These are phyloP conservation scores for Cherax quadricarinatus DNA, from an alignment of 1,140 invertebrate genomes.

Conservation along the genomic window DNA sequence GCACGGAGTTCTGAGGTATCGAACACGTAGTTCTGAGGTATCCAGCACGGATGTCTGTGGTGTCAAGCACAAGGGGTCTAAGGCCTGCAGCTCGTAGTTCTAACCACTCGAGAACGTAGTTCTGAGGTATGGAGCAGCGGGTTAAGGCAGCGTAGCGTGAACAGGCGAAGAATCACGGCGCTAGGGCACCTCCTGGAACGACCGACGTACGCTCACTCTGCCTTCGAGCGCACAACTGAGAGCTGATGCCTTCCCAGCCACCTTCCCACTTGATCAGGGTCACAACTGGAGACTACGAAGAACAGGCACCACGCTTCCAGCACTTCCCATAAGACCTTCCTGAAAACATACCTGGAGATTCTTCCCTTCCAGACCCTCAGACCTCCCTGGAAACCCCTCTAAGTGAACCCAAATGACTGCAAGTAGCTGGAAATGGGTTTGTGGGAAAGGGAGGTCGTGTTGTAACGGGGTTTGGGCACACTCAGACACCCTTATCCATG, in stretches of 20 bases:
- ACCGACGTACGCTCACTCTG: constrained; percentile 36
- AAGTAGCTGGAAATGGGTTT: neutral
- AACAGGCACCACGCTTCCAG: constrained; percentile 41
- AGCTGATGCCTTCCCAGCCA: constrained; percentile 30
- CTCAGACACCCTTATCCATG: constrained; percentile 2
- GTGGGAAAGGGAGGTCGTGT: neutral
- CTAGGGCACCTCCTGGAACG: neutral
- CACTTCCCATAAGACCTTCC: neutral
- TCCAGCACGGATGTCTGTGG: neutral
- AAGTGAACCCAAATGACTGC: neutral
- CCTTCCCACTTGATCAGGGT: constrained; percentile 42
- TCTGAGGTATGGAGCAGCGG: neutral
- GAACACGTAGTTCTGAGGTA: neutral
- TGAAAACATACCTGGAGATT: neutral
- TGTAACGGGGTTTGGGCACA: neutral
- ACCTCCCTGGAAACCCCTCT: neutral
- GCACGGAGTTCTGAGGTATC: neutral
- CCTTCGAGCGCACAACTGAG: constrained; percentile 45
- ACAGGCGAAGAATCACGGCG: neutral
- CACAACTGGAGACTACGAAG: neutral
- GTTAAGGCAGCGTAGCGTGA: neutral
- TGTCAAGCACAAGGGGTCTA: neutral
- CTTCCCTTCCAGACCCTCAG: too few relatives aligned
- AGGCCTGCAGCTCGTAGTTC: neutral
- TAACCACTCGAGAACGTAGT: too few relatives aligned